A percentile compares a stretch with the other conserved stretches of the same genome.
Evolutionary conservation across 1,140 invertebrate genomes (phyloP).

Genomic region (Pemphigus obesinymphae): DNA sequence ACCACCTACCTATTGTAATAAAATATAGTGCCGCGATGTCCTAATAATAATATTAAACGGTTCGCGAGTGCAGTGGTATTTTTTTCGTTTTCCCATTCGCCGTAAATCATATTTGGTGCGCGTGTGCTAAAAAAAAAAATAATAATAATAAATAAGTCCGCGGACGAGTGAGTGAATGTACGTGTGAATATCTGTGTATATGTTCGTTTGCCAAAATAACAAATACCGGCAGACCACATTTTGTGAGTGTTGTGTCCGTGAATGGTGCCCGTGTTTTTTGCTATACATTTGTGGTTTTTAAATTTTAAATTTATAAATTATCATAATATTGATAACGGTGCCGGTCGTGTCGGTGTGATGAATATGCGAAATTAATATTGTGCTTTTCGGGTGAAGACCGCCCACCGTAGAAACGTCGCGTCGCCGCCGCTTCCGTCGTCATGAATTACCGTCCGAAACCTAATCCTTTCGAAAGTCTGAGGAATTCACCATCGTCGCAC

Average conservation of each 20-base stretch:
- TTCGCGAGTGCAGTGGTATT: neutral
- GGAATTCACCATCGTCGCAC: constrained; percentile 27
- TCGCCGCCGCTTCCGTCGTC: neutral
- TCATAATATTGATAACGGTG: no score
- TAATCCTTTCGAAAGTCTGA: constrained; percentile 29
- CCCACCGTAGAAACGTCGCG: neutral
- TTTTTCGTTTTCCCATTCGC: no score
- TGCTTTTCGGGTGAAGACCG: neutral
- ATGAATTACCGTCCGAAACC: constrained; percentile 36
- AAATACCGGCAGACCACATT: no score
- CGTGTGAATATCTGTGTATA: neutral
- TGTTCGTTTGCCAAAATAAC: neutral
- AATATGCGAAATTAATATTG: neutral
- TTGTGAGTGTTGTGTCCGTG: neutral
- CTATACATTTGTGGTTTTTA: no score
- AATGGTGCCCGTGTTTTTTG: neutral
- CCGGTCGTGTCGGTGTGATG: neutral
- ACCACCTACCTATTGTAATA: no score
- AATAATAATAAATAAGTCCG: no score
- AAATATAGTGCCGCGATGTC: no score
- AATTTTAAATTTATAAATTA: no score
- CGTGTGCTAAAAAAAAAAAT: neutral
- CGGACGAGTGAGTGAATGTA: neutral
- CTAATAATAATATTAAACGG: no score
- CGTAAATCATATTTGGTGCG: neutral